These are phyloP conservation scores for Trinectes maculatus DNA, from an alignment of 2,113 vertebrate species.

Conservation along the genomic window DNA sequence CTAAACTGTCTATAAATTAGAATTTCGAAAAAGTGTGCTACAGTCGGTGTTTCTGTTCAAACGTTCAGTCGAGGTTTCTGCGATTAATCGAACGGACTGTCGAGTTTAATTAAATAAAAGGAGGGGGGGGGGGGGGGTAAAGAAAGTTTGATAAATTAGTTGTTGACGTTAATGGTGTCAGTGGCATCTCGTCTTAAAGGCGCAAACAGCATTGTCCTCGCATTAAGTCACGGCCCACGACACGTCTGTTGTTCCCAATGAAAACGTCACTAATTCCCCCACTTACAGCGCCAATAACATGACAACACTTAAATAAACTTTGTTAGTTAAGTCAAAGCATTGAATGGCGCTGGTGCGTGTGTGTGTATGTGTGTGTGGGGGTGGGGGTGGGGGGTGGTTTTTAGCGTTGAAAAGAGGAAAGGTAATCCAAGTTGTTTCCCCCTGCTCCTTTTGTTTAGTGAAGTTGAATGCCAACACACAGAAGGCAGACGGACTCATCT, in stretches of 20 bases:
- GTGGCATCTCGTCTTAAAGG: not conserved
- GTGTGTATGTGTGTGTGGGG: slow-evolving; percentile 28
- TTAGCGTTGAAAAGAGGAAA: slow-evolving; percentile 72
- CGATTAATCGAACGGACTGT: too few species aligned
- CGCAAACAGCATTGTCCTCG: too few species aligned
- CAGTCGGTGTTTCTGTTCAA: too few species aligned
- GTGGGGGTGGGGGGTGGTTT: slow-evolving; percentile 33
- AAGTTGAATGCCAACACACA: slow-evolving; percentile 83
- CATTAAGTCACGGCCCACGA: slow-evolving; percentile 30
- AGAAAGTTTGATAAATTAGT: not conserved
- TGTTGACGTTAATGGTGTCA: slow-evolving; percentile 16
- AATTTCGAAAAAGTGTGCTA: too few species aligned
- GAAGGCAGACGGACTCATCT: slow-evolving; percentile 83
- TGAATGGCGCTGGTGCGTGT: slow-evolving; percentile 44
- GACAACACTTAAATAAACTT: slow-evolving; percentile 70
- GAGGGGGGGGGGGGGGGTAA: too few species aligned
- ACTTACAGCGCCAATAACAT: slow-evolving; percentile 53
- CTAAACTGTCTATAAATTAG: not conserved
- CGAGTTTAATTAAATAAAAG: not conserved
- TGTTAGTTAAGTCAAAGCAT: slow-evolving; percentile 61
- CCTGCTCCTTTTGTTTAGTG: slow-evolving; percentile 70
- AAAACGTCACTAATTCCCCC: slow-evolving; percentile 58
- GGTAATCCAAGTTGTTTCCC: slow-evolving; percentile 78
- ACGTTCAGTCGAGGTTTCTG: too few species aligned
- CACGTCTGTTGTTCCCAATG: slow-evolving; percentile 38